Evolutionary conservation across 2,888 invertebrate genomes (phyloP).

Genomic region (Drosophila ustulata): DNA sequence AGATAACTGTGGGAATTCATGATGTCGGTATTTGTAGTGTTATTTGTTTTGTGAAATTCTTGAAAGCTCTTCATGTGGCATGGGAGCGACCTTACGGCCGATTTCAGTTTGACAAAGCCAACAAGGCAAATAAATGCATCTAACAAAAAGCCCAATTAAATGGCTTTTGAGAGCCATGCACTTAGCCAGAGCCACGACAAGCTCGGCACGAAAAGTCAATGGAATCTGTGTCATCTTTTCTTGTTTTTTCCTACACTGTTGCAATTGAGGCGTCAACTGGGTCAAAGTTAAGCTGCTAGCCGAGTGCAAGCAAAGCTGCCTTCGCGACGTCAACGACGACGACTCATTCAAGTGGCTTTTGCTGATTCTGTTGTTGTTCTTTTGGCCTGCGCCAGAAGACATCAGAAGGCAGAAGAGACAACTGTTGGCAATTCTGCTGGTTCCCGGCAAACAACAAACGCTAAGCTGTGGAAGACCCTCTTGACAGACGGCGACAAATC

Average conservation of each 20-base stretch:
- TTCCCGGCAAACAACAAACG: slow-evolving; percentile 17
- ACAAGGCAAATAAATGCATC: slow-evolving; percentile 18
- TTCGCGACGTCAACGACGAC: slow-evolving; percentile 20
- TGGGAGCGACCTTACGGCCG: slow-evolving; percentile 41
- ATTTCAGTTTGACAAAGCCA: slow-evolving; percentile 29
- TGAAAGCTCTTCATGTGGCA: slow-evolving; percentile 19
- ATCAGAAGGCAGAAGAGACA: slow-evolving; percentile 5
- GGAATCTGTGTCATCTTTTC: slow-evolving; percentile 62
- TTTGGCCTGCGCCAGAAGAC: slow-evolving; percentile 29
- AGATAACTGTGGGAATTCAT: slow-evolving; percentile 41
- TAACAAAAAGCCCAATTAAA: slow-evolving; percentile 65
- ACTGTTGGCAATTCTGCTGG: slow-evolving; percentile 18
- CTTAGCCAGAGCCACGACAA: slow-evolving; percentile 19
- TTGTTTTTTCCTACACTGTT: slow-evolving; percentile 34
- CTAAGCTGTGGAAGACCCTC: slow-evolving; percentile 41
- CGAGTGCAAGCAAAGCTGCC: slow-evolving; percentile 35
- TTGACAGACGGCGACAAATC: slow-evolving; percentile 19
- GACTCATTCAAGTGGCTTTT: slow-evolving; percentile 46
- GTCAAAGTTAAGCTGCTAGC: slow-evolving; percentile 70
- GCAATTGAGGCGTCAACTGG: slow-evolving; percentile 78
- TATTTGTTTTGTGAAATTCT: slow-evolving; percentile 9
- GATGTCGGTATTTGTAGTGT: neutral
- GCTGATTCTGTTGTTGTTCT: slow-evolving; percentile 33
- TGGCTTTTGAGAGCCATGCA: slow-evolving; percentile 64
- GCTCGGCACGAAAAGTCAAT: slow-evolving; percentile 41